These are phyloP conservation scores for Biston stratarius DNA, from an alignment of 2,888 invertebrate genomes.

Conservation along the genomic window DNA sequence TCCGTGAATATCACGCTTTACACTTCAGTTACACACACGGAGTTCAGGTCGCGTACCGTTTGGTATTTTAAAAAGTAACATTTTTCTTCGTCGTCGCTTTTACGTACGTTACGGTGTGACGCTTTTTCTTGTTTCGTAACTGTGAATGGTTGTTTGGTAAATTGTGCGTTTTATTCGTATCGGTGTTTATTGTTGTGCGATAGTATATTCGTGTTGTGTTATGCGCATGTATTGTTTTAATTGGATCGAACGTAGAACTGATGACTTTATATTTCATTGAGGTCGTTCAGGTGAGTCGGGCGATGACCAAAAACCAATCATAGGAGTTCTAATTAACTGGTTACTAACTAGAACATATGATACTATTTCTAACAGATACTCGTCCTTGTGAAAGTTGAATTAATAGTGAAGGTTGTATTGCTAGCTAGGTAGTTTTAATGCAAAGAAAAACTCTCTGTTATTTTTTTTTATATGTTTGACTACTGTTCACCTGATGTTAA, in stretches of 20 bases:
- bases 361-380: too few relatives aligned
- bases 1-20: slow-evolving; percentile 25
- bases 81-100: background rate
- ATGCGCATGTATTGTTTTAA: slow-evolving; percentile 16
- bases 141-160: slow-evolving; percentile 17
- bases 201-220: slow-evolving; percentile 10
- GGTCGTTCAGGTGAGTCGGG: slow-evolving; percentile 35
- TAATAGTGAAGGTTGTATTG: too few relatives aligned
- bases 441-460: too few relatives aligned
- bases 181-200: background rate
- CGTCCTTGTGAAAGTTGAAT: too few relatives aligned
- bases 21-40: slow-evolving; percentile 37
- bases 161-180: background rate
- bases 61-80: slow-evolving; percentile 8
- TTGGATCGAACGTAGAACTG: slow-evolving; percentile 7
- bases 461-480: too few relatives aligned
- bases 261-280: slow-evolving; percentile 12
- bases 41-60: slow-evolving; percentile 33
- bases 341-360: background rate
- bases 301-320: slow-evolving; percentile 1
- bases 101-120: slow-evolving; percentile 2
- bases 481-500: too few relatives aligned
- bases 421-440: too few relatives aligned
- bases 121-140: slow-evolving; percentile 6
- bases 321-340: background rate